These are phyloP conservation scores for Oncorhynchus mykiss DNA, from an alignment of 2,113 vertebrate genomes.

Conservation along the genomic window DNA sequence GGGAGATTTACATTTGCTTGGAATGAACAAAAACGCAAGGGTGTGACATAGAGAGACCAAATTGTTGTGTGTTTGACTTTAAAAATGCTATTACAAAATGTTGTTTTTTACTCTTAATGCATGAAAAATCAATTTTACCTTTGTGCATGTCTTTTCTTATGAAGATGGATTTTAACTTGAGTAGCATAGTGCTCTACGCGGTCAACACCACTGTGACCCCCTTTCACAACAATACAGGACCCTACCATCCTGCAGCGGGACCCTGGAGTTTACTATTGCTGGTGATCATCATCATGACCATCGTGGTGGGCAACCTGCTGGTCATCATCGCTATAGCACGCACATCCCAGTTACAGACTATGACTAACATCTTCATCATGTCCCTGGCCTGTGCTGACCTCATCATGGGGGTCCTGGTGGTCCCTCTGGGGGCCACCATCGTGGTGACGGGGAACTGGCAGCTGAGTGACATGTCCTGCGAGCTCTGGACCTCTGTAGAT, in stretches of 20 bases:
- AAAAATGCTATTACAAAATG: constrained; percentile 28
- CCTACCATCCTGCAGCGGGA: constrained; percentile 39
- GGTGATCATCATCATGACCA: constrained; percentile 79
- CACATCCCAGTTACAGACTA: constrained; percentile 87
- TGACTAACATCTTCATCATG: constrained; percentile 95
- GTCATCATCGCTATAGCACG: constrained; percentile 86
- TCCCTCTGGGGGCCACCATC: constrained; percentile 86
- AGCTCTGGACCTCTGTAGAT: constrained; percentile 94
- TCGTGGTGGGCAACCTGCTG: constrained; percentile 87
- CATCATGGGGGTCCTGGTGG: constrained; percentile 91
- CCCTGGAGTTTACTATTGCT: constrained; percentile 74
- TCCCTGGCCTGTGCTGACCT: constrained; percentile 93
- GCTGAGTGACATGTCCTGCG: constrained; percentile 71
- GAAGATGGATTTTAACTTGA: constrained; percentile 56
- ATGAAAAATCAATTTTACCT: background rate
- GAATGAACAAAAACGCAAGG: background rate
- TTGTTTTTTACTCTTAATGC: constrained; percentile 1
- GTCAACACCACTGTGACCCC: background rate
- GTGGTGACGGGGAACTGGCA: constrained; percentile 84
- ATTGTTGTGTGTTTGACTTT: background rate
- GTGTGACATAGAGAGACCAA: background rate
- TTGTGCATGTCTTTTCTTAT: constrained; percentile 6
- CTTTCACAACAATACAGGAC: constrained; percentile 17
- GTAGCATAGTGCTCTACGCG: background rate
- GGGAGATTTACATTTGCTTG: background rate